Base-by-base conservation (phyloP, 2,888 invertebrate species). In the Cephus spinipes region DNA sequence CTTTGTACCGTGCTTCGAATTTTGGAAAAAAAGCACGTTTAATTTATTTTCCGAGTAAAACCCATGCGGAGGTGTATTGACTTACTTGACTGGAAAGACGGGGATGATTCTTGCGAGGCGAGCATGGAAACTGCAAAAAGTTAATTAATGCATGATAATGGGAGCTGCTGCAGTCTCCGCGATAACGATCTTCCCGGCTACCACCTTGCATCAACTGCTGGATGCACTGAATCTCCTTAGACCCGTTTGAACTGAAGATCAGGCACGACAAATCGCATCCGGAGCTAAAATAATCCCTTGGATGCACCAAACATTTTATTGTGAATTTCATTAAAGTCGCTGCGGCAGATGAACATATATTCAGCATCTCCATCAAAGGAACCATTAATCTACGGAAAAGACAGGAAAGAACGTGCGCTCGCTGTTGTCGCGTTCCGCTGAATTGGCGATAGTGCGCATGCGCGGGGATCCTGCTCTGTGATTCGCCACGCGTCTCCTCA, bases 71-170 rank as follows among this genome's bases (percentile, higher is more conserved):
- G 12, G 71, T 15, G 4, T 33, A 71, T 71, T 30, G 71, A 31
- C 31, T 71, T 12, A 36, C 30, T 71, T 31, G 30, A n/a, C 31
- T 71, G 4, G 31, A 71, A 6, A 33, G 12, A 9, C 1, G 31
- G 31, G 71, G 71, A 71, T 71, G 31, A 71, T 31, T 71, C 12
- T 11, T 71, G 15, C 32, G 30, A 30, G 30, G 69, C 71, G 12
- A 33, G 31, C 12, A 31, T 9, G 23, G 74, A 23, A 35, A 35
- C n/a, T 34, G 34, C 36, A 77, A 77, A 69, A 77, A 77, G 36
- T 77, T 77, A 69, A 74, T 77, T 69, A 74, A 74, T 74, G 30
- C 31, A 69, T 33, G 74, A 68, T 77, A 32, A 36, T 40, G 71
- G 71, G 23, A 55, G 6, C 9, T 23, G 55, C 23, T 55, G 55